Percentiles rank a stretch among this genome's conserved stretches.
phyloP scores from a whole-genome alignment of 2,113 vertebrate genomes.

The Cyanoderma ruficeps region DNA sequence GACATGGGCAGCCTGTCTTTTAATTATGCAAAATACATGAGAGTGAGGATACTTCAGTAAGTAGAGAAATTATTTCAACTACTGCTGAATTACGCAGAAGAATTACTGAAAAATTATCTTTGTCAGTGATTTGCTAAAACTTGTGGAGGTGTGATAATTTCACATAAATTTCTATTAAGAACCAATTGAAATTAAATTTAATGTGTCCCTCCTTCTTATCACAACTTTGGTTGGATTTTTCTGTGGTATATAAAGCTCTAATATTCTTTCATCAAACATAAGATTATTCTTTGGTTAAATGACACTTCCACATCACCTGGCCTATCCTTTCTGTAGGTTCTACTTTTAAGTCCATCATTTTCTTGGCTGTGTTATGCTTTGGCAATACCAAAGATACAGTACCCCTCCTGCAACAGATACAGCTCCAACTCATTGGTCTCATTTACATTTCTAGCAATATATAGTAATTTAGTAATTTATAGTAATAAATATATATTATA shows the following conservation, averaged over 20 bases:
- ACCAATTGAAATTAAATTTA: background rate
- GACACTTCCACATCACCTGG: background rate
- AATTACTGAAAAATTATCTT: accelerated
- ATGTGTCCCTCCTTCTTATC: background rate
- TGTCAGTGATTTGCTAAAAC: background rate
- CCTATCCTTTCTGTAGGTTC: background rate
- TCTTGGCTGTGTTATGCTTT: background rate
- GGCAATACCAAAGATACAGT: background rate
- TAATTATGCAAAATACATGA: background rate
- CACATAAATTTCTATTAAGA: background rate
- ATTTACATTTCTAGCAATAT: background rate
- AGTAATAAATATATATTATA: background rate
- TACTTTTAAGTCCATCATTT: background rate
- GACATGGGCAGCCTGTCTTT: background rate
- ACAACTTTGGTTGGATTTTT: slow-evolving; percentile 2
- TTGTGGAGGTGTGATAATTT: background rate
- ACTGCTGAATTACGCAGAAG: background rate
- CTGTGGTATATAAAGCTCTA: background rate
- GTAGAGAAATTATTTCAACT: background rate
- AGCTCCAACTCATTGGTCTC: background rate
- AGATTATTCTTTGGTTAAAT: slow-evolving; percentile 1
- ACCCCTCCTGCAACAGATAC: background rate
- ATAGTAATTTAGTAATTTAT: background rate
- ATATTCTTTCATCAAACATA: slow-evolving; percentile 10
- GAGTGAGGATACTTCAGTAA: background rate